Conservation (phyloP, 2,113 vertebrate genomes). For the Tamias sibiricus region DNA sequence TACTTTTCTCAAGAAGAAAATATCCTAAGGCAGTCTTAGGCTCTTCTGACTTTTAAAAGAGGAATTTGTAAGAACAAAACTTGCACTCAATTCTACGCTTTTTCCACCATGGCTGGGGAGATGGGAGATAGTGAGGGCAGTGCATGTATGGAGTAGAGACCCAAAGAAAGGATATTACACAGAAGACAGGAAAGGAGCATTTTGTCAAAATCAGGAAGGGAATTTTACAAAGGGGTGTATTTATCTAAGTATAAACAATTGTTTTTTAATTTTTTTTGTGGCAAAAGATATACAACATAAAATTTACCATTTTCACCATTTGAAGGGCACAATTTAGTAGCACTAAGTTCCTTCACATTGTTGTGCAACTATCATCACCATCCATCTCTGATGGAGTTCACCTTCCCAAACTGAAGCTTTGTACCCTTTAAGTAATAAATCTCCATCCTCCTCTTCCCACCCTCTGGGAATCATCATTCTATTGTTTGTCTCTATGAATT, state of each 20-base stretch:
- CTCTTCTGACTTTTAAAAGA: neutral
- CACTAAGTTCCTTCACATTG: neutral
- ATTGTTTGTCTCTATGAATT: neutral
- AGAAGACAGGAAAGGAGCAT: neutral
- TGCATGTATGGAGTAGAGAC: neutral
- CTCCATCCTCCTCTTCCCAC: too few relatives aligned
- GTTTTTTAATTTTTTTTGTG: neutral
- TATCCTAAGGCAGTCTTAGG: neutral
- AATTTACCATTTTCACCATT: neutral
- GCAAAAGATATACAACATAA: neutral
- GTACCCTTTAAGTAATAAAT: too few relatives aligned
- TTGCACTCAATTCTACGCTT: neutral
- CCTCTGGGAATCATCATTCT: neutral
- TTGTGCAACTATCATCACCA: neutral
- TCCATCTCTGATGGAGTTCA: neutral
- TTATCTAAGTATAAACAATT: neutral
- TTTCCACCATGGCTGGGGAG: neutral
- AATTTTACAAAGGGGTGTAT: neutral
- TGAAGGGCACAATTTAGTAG: neutral
- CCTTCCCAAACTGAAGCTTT: neutral
- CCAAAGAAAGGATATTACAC: neutral
- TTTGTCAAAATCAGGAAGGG: neutral
- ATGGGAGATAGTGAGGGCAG: accelerated
- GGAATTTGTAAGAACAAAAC: neutral
- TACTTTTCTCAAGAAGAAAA: neutral